phyloP scores from a whole-genome alignment of 2,113 vertebrate genomes.

The Nothocercus julius region DNA sequence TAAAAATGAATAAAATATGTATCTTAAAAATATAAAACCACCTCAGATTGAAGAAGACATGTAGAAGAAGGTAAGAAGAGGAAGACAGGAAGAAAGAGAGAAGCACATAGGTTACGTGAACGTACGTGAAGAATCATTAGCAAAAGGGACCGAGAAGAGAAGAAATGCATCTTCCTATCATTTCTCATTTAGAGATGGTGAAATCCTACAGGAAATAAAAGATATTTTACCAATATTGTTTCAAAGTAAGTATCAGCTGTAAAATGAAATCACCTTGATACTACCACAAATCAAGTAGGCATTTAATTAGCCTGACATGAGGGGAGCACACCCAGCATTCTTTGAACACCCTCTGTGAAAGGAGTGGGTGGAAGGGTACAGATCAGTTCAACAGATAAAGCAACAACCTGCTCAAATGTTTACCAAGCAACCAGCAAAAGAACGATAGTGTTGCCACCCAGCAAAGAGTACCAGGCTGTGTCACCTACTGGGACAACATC shows the following conservation, averaged over 20 bases:
- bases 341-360: slow-evolving; percentile 62
- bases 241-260: slow-evolving; percentile 15
- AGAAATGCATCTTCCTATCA: background rate
- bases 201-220: background rate
- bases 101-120: background rate
- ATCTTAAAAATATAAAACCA: background rate
- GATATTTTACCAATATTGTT: background rate
- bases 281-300: background rate
- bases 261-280: background rate
- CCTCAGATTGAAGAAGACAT: background rate
- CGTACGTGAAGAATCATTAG: background rate
- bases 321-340: slow-evolving; percentile 31
- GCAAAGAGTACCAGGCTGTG: background rate
- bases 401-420: background rate
- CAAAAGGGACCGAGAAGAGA: background rate
- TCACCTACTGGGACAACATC: background rate
- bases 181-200: background rate
- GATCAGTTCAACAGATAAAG: slow-evolving; percentile 1
- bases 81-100: background rate
- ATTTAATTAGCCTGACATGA: slow-evolving; percentile 35
- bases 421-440: background rate
- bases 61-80: background rate
- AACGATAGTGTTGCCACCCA: background rate
- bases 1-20: background rate
- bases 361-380: slow-evolving; percentile 29